These are phyloP conservation scores for Drosophila sp. DNA, from an alignment of 1,140 invertebrate genomes.

Conservation along the genomic window DNA sequence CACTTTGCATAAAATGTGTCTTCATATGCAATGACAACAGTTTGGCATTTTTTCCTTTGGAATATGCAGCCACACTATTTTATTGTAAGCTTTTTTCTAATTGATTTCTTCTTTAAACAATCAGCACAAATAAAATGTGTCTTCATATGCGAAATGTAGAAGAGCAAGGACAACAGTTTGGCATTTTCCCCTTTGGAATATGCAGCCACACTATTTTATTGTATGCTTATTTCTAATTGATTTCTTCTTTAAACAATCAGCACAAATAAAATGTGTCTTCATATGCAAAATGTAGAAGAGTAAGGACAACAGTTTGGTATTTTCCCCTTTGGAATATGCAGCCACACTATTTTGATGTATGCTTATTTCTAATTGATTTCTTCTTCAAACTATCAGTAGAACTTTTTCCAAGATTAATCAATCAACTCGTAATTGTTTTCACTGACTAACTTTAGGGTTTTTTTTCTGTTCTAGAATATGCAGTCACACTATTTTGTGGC, in stretches of 20 bases:
- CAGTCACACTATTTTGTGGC: background rate
- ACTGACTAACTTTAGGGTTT: too few relatives aligned
- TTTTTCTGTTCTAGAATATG: background rate
- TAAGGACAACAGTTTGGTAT: background rate
- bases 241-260: too few relatives aligned
- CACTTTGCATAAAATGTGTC: constrained; percentile 5
- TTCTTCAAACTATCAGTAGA: background rate
- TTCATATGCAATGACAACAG: too few relatives aligned
- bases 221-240: too few relatives aligned
- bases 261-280: too few relatives aligned
- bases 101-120: too few relatives aligned
- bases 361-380: too few relatives aligned
- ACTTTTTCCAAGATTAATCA: background rate
- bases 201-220: constrained; percentile 8
- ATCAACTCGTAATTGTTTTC: too few relatives aligned
- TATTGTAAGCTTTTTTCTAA: background rate
- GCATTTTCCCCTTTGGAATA: background rate
- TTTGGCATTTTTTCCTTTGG: background rate
- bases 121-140: too few relatives aligned
- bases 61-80: constrained; percentile 7
- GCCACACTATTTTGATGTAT: background rate
- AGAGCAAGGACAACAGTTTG: background rate
- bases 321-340: background rate
- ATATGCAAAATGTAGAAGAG: background rate
- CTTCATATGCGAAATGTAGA: background rate